These are phyloP conservation scores for Lycaon pictus DNA, from an alignment of 2,113 vertebrate genomes.

Conservation along the genomic window DNA sequence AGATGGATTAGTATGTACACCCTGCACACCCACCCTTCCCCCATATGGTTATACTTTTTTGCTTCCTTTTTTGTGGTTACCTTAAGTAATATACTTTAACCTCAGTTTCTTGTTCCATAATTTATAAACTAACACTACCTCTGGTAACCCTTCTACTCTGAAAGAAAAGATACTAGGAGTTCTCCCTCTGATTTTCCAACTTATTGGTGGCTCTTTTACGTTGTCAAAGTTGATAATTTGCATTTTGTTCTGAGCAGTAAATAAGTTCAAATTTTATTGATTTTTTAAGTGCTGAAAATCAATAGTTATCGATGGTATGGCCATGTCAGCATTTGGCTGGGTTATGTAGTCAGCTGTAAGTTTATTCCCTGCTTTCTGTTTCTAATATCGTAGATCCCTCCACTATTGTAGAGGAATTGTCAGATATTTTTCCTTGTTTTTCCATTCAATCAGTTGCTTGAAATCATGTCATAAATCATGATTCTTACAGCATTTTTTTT, in stretches of 20 bases:
- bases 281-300: conserved; percentile 38
- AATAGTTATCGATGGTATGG: background rate
- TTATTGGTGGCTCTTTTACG: background rate
- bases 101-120: conserved; percentile 2
- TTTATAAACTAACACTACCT: background rate
- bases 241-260: conserved; percentile 14
- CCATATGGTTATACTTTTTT: conserved; percentile 31
- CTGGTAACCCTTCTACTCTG: background rate
- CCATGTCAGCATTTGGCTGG: background rate
- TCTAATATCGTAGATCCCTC: background rate
- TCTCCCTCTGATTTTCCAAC: background rate
- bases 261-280: conserved; percentile 13
- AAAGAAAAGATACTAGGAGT: background rate
- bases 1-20: background rate
- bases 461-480: conserved; percentile 48
- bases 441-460: background rate
- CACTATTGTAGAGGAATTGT: background rate
- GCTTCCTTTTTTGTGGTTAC: conserved; percentile 56
- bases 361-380: background rate
- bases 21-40: background rate
- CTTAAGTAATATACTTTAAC: conserved; percentile 30
- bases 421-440: background rate
- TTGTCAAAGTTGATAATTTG: background rate
- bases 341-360: background rate
- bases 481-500: background rate